Conservation (phyloP, 2,888 invertebrate genomes). For the Drosophila putrida region DNA sequence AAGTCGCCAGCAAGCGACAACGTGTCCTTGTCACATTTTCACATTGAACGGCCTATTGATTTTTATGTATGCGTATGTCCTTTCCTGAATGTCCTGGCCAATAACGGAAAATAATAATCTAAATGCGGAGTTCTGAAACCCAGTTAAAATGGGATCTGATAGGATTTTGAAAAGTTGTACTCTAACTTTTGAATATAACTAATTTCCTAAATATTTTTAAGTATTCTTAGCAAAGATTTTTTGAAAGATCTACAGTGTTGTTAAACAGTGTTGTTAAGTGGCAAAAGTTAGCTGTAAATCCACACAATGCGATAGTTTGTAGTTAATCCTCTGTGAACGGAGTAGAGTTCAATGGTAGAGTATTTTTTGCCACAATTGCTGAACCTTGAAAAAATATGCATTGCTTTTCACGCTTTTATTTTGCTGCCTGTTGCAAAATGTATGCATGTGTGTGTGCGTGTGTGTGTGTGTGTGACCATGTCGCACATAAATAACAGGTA, state of each 20-base stretch:
- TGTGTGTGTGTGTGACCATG: slow-evolving; percentile 35
- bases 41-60: slow-evolving; percentile 29
- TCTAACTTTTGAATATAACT: no score
- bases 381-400: slow-evolving; percentile 27
- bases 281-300: no score
- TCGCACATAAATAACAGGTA: slow-evolving; percentile 71
- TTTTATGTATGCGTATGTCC: slow-evolving; percentile 21
- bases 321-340: neutral
- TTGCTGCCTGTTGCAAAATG: slow-evolving; percentile 58
- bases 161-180: no score
- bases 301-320: neutral
- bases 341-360: neutral
- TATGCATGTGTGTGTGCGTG: slow-evolving; percentile 38
- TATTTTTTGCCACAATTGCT: slow-evolving; percentile 10
- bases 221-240: no score
- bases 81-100: slow-evolving; percentile 6
- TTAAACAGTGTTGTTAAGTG: neutral
- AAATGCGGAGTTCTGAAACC: neutral
- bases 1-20: slow-evolving; percentile 2
- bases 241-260: no score
- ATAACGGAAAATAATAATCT: no score
- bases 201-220: no score
- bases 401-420: slow-evolving; percentile 5
- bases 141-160: no score
- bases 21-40: slow-evolving; percentile 56